Evolutionary conservation across 2,113 vertebrate species (phyloP), one percentile per base, ranked within the genome.

Genomic region (Xiphophorus hellerii): DNA sequence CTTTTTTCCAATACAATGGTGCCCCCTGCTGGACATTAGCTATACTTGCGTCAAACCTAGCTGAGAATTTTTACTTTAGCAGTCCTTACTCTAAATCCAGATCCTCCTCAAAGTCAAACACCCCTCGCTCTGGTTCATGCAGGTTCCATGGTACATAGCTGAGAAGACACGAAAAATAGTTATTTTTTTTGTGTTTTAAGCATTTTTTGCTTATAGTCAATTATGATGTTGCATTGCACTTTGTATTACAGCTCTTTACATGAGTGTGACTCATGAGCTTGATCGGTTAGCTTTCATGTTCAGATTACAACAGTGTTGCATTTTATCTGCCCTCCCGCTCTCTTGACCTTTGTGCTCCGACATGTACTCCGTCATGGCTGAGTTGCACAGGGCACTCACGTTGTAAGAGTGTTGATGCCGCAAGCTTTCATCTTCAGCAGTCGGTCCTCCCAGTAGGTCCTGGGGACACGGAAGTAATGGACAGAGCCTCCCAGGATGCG

Each of bases 91-190:
- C 91, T n/a, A 99, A 84, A 88, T 99, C 96, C 90, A 98, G 91
- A 70, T 97, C 93, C 37, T 86, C 90, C 3, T 94, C 93, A 93
- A 98, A 99, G 92, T 95, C 93, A 81, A 96, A 98, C 66, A 91
- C 90, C 61, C 97, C 96, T 89, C 94, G 93, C 62, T 95, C 89
- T 9, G 93, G 94, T 39, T 99, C 97, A 0, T 99, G 97, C 27
- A 98, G 95, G 87, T 98, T 99, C 97, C 97, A 99, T 0, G 97
- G 95, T 25, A 99, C 96, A 0, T 99, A 98, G 70, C 97, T 98
- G 85, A 70, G 73, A 83, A 61, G 68, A 31, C 0, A 58, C 30
- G n/a, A 12, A 76, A 64, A 25, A 5, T 6, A 62, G 25, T 0
- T 42, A 13, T 29, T 28, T 25, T 75, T 30, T 33, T 4, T 14